Evolutionary conservation across 2,113 vertebrate genomes (phyloP), one percentile per base, ranked within the genome.

Genomic region (Fukomys damarensis): DNA sequence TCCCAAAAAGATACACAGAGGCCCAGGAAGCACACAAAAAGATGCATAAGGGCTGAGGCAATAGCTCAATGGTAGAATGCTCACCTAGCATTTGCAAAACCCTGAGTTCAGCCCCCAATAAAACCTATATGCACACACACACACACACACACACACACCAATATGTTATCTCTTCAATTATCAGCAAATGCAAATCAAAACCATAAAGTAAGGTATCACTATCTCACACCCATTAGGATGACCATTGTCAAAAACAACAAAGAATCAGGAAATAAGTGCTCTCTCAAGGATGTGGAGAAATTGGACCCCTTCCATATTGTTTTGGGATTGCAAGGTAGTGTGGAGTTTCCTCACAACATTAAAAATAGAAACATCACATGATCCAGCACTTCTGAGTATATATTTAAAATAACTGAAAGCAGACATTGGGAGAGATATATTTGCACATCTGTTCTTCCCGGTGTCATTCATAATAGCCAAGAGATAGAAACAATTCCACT

Each of bases 341-440:
- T 46, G 43, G 41, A 76, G 26, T 6, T 14, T 46, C 43, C 13
- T 76, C 43, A 17, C 24, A 46, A 22, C 80, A 93, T 46, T 61
- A 61, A 68, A 91, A 91, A 86, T 83, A 89, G 56, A 89, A 49
- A 56, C 79, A 79, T 41, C 20, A 49, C 63, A 70, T 61, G 68
- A 65, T 56, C 54, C 56, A 80, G 28, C 52, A 63, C 35, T 85
- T 66, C 63, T 89, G 56, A 28, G 41, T 43, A 65, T 28, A 72
- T 24, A 72, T 70, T 24, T 49, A 94, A 74, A 97, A 92, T 26
- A 94, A 92, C 35, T 79, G 12, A 84, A 95, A 93, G 41, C 46
- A 93, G 20, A 12, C 43, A 72, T 46, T 89, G 12, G 4, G 65
- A 80, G 43, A 41, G 63, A 81, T 81, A 96, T 72, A 63, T 63